phyloP scores from a whole-genome alignment of 2,797 vertebrate genomes.

The Bryconaethiops microstoma region DNA sequence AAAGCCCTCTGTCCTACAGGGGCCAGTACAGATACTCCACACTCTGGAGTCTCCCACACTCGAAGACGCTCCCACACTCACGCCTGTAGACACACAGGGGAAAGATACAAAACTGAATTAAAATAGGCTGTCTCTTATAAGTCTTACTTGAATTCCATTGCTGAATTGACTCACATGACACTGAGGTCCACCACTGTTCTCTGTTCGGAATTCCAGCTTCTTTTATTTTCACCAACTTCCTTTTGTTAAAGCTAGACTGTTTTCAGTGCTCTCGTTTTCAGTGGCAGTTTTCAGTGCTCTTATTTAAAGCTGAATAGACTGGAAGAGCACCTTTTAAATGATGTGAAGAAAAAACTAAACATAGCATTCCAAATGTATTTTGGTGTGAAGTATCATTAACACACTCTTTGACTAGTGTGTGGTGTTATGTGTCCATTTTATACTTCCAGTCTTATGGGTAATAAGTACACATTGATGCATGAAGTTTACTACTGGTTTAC shows the following conservation, averaged over 20 bases:
- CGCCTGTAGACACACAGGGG: too few relatives aligned
- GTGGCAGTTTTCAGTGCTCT: conserved; percentile 69
- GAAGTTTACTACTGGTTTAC: too few relatives aligned
- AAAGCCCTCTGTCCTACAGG: too few relatives aligned
- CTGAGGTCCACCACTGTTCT: conserved; percentile 77
- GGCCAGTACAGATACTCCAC: too few relatives aligned
- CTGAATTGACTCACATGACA: conserved; percentile 83
- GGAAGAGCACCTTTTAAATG: conserved; percentile 47
- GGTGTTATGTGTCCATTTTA: background rate
- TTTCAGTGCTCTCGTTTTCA: conserved; percentile 74
- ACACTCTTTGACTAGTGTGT: background rate
- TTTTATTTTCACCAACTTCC: conserved; percentile 68
- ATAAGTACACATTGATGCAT: background rate
- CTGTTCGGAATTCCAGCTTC: conserved; percentile 73
- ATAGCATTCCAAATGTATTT: conserved; percentile 1
- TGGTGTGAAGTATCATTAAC: background rate
- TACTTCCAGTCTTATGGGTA: background rate
- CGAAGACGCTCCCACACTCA: too few relatives aligned
- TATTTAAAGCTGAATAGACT: conserved; percentile 71
- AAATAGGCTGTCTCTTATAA: conserved; percentile 82
- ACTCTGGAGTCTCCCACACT: too few relatives aligned
- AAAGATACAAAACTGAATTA: conserved; percentile 77
- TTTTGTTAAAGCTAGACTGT: conserved; percentile 75
- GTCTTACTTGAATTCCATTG: conserved; percentile 85
- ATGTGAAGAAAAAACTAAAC: conserved; percentile 40